phyloP scores from a whole-genome alignment of 2,797 vertebrate species.

The Eospalax fontanierii region DNA sequence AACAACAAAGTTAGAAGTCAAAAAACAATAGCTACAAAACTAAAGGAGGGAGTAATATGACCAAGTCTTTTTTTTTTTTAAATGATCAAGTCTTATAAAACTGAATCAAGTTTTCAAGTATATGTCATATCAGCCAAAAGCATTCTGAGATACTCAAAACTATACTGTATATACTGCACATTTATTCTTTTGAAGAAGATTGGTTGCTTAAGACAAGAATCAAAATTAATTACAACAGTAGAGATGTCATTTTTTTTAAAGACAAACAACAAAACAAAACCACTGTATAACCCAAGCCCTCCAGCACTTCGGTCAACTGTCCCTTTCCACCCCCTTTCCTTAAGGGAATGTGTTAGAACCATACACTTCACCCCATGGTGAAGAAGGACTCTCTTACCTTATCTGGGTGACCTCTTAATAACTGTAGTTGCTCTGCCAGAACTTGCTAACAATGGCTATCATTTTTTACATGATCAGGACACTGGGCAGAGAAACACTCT shows the following conservation, averaged over 20 bases:
- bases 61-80: too few species aligned
- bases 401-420: conserved; percentile 64
- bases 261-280: background rate
- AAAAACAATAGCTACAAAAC: background rate
- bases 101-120: background rate
- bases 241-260: background rate
- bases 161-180: background rate
- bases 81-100: background rate
- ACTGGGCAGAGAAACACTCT: background rate
- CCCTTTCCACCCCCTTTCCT: background rate
- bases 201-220: conserved; percentile 27
- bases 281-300: background rate
- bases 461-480: conserved; percentile 41
- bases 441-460: conserved; percentile 67
- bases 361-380: background rate
- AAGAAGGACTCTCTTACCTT: conserved; percentile 50
- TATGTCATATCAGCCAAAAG: background rate
- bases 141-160: conserved; percentile 1
- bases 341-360: conserved; percentile 49
- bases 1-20: background rate
- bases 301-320: background rate
- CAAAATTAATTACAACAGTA: conserved; percentile 42
- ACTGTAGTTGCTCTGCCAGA: background rate
- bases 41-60: background rate
- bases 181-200: background rate